These are phyloP conservation scores for Alectoris magna DNA, from an alignment of 2,797 vertebrate genomes.

Conservation along the genomic window DNA sequence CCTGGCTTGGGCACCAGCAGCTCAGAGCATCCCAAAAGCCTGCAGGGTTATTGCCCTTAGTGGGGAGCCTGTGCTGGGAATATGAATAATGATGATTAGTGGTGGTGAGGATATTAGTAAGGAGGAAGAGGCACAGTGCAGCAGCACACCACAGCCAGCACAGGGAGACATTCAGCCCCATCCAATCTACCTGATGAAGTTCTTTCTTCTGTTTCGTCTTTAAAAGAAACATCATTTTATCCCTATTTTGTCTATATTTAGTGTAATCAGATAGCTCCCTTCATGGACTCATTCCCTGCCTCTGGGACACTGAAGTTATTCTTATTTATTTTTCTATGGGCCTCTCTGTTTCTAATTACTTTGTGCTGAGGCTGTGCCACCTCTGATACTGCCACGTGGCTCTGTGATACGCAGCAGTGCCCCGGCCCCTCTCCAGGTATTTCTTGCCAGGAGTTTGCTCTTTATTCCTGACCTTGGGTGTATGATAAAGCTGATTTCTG, in stretches of 20 bases:
- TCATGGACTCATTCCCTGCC: conserved; percentile 16
- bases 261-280: conserved; percentile 3
- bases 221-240: background rate
- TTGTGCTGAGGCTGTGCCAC: background rate
- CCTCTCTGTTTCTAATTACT: conserved; percentile 10
- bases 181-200: background rate
- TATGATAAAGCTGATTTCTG: background rate
- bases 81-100: background rate
- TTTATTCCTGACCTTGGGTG: background rate
- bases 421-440: background rate
- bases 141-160: fast-evolving
- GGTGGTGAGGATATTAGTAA: background rate
- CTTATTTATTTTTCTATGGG: conserved; percentile 35
- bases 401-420: background rate
- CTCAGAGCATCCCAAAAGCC: too few species aligned
- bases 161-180: too few species aligned
- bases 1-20: background rate
- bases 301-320: background rate
- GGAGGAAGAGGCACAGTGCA: fast-evolving
- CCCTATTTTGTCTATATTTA: background rate
- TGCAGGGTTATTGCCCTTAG: background rate
- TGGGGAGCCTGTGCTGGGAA: background rate
- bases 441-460: conserved; percentile 7
- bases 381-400: background rate
- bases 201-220: background rate